These are phyloP conservation scores for Nothocercus julius DNA, from an alignment of 2,113 vertebrate species.

Conservation along the genomic window DNA sequence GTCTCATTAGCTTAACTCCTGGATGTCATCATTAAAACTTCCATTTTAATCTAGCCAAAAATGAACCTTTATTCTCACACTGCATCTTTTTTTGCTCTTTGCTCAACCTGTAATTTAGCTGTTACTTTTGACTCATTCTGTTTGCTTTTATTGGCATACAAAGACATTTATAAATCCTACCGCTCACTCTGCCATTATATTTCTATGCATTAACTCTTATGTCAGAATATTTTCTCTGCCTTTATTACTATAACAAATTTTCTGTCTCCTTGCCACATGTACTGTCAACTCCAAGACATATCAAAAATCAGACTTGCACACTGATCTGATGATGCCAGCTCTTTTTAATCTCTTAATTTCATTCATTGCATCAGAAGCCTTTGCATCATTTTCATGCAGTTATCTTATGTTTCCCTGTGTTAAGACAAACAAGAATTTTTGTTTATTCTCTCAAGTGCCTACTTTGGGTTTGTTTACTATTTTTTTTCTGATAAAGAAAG, in stretches of 20 bases:
- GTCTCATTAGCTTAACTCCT: not conserved
- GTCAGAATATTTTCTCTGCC: slow-evolving; percentile 13
- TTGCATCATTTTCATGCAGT: not conserved
- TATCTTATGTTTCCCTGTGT: not conserved
- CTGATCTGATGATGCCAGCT: not conserved
- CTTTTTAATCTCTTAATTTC: not conserved
- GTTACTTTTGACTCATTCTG: slow-evolving; percentile 13
- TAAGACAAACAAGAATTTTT: not conserved
- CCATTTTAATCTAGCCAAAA: not conserved
- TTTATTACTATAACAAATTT: slow-evolving; percentile 26
- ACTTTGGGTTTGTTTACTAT: not conserved
- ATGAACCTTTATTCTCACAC: not conserved
- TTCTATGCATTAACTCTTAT: not conserved
- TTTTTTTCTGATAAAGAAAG: not conserved
- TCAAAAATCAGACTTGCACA: not conserved
- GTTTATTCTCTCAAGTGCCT: not conserved
- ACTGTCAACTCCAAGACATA: not conserved
- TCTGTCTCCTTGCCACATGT: not conserved
- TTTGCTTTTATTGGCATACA: slow-evolving; percentile 37
- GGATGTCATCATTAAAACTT: not conserved
- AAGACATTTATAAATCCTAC: not conserved
- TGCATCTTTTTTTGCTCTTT: not conserved
- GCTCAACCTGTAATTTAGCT: not conserved
- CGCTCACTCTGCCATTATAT: not conserved
- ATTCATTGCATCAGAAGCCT: not conserved